Conservation (phyloP, 2,797 vertebrate species). For the Brachymystax lenok region DNA sequence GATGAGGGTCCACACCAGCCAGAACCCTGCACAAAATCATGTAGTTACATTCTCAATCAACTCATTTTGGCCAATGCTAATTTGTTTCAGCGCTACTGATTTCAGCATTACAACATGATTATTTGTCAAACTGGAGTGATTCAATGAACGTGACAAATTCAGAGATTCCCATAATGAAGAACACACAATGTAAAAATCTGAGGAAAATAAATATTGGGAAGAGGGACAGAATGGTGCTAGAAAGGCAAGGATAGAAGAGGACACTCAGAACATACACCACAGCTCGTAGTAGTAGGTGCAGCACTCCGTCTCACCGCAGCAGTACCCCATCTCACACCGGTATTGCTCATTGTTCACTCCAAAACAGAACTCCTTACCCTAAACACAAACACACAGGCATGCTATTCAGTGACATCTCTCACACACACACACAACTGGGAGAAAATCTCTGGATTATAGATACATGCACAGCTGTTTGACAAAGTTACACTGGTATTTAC, state of each 20-base stretch:
- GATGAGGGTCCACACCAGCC: constrained; percentile 86
- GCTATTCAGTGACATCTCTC: not conserved
- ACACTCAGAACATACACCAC: constrained; percentile 76
- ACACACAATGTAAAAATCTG: not conserved
- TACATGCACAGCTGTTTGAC: constrained; percentile 29
- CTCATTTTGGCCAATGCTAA: not conserved
- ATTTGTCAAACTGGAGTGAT: not conserved
- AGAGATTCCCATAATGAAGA: not conserved
- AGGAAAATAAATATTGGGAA: not conserved
- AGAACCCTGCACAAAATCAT: constrained; percentile 76
- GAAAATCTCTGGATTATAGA: not conserved
- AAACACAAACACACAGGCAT: constrained; percentile 20
- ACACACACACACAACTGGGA: constrained; percentile 30
- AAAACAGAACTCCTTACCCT: constrained; percentile 84
- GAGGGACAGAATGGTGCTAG: not conserved
- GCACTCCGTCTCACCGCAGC: constrained; percentile 84
- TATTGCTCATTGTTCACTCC: constrained; percentile 84
- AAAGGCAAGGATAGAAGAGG: not conserved
- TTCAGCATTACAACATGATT: not conserved
- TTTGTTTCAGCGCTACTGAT: not conserved
- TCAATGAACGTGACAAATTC: not conserved
- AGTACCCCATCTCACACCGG: constrained; percentile 85
- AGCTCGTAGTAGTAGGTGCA: constrained; percentile 87
- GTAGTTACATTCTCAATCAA: not conserved
- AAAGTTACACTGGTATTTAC: not conserved